Conservation (phyloP, 2,113 vertebrate species). For the Otus sunia region DNA sequence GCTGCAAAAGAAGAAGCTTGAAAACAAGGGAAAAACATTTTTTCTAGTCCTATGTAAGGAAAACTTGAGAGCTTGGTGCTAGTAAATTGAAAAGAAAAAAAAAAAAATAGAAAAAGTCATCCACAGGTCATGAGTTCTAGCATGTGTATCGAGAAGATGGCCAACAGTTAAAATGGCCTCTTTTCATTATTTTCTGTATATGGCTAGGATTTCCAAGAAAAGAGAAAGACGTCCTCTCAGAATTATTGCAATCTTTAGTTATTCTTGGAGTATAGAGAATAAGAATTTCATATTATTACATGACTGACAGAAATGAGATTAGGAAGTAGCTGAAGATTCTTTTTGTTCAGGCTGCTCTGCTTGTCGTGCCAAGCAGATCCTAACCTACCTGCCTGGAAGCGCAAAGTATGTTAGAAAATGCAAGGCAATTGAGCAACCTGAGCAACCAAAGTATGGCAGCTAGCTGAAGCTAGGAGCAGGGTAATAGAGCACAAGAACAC, state of each 20-base stretch:
- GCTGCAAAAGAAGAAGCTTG: not conserved
- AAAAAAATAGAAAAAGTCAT: not conserved
- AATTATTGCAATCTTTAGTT: slow-evolving; percentile 23
- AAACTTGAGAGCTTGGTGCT: not conserved
- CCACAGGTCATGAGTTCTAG: slow-evolving; percentile 23
- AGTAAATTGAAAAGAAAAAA: not conserved
- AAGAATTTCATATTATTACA: slow-evolving; percentile 31
- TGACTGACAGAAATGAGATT: slow-evolving; percentile 9
- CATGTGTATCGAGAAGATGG: not conserved
- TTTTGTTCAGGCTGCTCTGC: slow-evolving; percentile 26
- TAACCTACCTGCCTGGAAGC: not conserved
- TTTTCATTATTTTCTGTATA: slow-evolving; percentile 39
- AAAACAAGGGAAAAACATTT: slow-evolving; percentile 1
- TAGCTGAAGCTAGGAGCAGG: not conserved
- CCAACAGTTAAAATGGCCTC: not conserved
- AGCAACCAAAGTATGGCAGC: not conserved
- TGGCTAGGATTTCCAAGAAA: slow-evolving; percentile 31
- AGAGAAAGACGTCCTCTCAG: not conserved
- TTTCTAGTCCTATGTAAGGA: not conserved
- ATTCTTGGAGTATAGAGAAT: not conserved
- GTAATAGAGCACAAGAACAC: not conserved
- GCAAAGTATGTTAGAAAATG: not conserved
- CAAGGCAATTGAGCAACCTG: not conserved
- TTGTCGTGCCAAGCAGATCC: slow-evolving; percentile 8
- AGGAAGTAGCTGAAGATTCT: slow-evolving; percentile 4